Evolutionary conservation across 2,113 vertebrate genomes (phyloP).

Genomic region (Nothoprocta perdicaria): DNA sequence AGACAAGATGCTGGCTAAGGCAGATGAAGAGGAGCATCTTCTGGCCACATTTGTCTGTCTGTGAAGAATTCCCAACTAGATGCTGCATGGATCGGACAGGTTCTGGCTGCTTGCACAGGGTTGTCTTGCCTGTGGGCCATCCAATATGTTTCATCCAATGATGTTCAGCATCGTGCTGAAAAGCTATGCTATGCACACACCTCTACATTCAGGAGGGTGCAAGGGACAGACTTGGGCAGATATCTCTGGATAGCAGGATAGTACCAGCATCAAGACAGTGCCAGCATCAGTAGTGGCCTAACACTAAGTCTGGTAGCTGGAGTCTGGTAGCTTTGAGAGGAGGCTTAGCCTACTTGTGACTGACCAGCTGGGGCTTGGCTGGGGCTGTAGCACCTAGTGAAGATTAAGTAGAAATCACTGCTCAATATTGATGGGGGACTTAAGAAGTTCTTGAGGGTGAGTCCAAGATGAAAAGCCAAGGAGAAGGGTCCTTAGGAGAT

Average conservation of each 20-base stretch:
- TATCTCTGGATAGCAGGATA: not conserved
- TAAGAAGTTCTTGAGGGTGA: not conserved
- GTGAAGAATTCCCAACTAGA: too few species aligned
- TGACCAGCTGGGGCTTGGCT: not conserved
- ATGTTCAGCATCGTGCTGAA: too few species aligned
- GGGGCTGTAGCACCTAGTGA: not conserved
- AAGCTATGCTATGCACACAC: not conserved
- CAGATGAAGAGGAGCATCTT: too few species aligned
- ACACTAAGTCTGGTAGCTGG: too few species aligned
- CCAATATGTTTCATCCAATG: too few species aligned
- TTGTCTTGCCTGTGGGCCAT: too few species aligned
- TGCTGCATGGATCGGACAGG: too few species aligned
- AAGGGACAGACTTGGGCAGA: not conserved
- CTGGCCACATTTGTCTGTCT: too few species aligned
- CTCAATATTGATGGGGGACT: not conserved
- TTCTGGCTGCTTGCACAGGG: too few species aligned
- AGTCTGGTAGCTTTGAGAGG: not conserved
- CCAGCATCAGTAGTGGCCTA: not conserved
- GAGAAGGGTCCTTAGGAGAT: not conserved
- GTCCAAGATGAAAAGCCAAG: not conserved
- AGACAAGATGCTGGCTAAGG: too few species aligned
- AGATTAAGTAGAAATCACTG: not conserved
- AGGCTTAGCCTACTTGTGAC: too few species aligned
- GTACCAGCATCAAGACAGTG: too few species aligned
- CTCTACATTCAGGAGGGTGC: rapidly evolving